Evolutionary conservation across 2,113 vertebrate species (phyloP).

Genomic region (Ophiodon elongatus): DNA sequence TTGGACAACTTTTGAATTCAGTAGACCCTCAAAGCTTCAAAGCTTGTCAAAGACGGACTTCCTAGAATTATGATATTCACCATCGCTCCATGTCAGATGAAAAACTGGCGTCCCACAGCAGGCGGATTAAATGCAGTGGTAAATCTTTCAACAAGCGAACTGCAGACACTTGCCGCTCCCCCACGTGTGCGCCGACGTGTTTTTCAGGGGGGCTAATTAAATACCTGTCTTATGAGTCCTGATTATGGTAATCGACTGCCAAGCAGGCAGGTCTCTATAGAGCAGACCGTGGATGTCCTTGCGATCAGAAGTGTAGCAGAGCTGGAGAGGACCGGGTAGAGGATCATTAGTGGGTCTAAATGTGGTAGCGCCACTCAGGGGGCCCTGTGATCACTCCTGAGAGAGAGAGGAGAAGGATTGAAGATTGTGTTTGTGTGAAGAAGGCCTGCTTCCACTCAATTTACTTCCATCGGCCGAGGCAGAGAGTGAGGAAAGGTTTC

Average conservation of each 20-base stretch:
- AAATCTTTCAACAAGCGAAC: conserved; percentile 10
- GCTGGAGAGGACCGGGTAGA: conserved; percentile 43
- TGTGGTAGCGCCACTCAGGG: conserved; percentile 48
- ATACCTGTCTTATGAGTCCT: conserved; percentile 73
- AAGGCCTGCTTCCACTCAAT: conserved; percentile 29
- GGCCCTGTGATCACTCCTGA: conserved; percentile 50
- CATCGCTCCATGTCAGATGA: background rate
- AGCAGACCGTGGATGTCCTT: conserved; percentile 73
- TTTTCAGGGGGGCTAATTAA: conserved; percentile 72
- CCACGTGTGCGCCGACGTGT: conserved; percentile 44
- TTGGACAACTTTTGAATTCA: conserved; percentile 15
- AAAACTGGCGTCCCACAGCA: background rate
- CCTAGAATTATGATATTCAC: conserved; percentile 17
- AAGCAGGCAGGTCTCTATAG: conserved; percentile 51
- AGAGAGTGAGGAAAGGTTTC: conserved; percentile 9
- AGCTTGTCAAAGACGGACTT: conserved; percentile 8
- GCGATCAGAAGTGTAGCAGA: conserved; percentile 70
- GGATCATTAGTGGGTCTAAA: conserved; percentile 61
- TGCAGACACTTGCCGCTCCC: conserved; percentile 17
- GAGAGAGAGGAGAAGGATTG: conserved; percentile 36
- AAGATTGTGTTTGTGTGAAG: conserved; percentile 46
- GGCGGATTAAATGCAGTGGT: conserved; percentile 13
- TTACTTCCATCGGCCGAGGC: conserved; percentile 17
- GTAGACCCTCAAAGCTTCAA: background rate
- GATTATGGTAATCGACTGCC: conserved; percentile 77